These are phyloP conservation scores for Phataginus tricuspis DNA, from an alignment of 2,797 vertebrate species.

Conservation along the genomic window DNA sequence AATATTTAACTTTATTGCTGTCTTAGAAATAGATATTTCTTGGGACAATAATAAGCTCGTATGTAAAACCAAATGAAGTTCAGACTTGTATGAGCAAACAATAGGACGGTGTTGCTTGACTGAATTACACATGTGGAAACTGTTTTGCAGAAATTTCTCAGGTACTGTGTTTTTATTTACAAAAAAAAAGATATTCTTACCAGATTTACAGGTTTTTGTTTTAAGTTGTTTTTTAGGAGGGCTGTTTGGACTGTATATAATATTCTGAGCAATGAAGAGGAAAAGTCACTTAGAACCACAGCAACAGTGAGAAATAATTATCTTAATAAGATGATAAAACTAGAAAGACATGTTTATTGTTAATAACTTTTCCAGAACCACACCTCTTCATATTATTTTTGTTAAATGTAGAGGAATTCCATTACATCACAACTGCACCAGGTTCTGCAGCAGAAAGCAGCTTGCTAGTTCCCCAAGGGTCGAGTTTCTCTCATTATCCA, in stretches of 20 bases:
- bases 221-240: background rate
- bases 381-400: conserved; percentile 71
- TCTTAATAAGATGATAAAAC: conserved; percentile 49
- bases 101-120: background rate
- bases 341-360: conserved; percentile 50
- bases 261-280: background rate
- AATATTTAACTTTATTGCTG: background rate
- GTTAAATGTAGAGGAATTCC: conserved; percentile 68
- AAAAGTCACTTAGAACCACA: conserved; percentile 17
- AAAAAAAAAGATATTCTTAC: background rate
- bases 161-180: conserved; percentile 45
- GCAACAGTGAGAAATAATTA: background rate
- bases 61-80: conserved; percentile 37
- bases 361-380: conserved; percentile 74
- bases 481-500: conserved; percentile 73
- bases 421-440: conserved; percentile 65
- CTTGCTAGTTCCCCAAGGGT: conserved; percentile 59
- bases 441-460: background rate
- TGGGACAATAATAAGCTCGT: background rate
- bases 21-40: background rate
- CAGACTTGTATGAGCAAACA: background rate
- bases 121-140: background rate
- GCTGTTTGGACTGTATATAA: conserved; percentile 24
- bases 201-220: background rate
- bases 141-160: conserved; percentile 14